Evolutionary conservation across 2,797 vertebrate species (phyloP).

Genomic region (Chelon labrosus): DNA sequence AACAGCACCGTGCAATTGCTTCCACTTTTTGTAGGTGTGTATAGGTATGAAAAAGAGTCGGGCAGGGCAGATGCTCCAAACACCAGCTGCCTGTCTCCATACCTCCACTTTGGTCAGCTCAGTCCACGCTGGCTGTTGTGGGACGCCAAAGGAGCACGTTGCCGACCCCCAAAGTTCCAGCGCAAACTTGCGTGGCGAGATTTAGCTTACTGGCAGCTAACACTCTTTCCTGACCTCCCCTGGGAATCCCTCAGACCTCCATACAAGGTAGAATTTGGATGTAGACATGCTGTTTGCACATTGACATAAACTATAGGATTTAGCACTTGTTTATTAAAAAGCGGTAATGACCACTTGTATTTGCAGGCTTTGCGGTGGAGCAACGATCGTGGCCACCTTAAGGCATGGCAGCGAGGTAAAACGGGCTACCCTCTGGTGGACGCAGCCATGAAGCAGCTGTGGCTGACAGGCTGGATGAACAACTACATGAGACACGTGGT

Average conservation of each 20-base stretch:
- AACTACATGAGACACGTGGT: slow-evolving; percentile 86
- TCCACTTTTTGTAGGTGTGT: slow-evolving; percentile 69
- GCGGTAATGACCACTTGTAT: not conserved
- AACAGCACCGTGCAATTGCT: not conserved
- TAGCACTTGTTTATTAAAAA: not conserved
- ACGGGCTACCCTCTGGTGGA: slow-evolving; percentile 84
- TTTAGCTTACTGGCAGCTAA: slow-evolving; percentile 84
- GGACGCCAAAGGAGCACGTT: slow-evolving; percentile 77
- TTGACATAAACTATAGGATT: not conserved
- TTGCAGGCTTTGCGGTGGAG: slow-evolving; percentile 79
- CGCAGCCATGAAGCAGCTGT: slow-evolving; percentile 85
- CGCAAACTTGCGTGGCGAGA: slow-evolving; percentile 85
- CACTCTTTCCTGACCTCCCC: slow-evolving; percentile 83
- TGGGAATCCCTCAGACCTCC: slow-evolving; percentile 83
- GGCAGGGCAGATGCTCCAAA: slow-evolving; percentile 80
- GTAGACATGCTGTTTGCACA: not conserved
- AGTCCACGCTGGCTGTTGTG: slow-evolving; percentile 81
- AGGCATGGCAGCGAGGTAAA: slow-evolving; percentile 80
- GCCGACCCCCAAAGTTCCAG: slow-evolving; percentile 81
- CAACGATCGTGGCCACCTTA: slow-evolving; percentile 68
- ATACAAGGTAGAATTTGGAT: slow-evolving; percentile 75
- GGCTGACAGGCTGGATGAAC: slow-evolving; percentile 85
- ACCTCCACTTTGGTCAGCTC: slow-evolving; percentile 85
- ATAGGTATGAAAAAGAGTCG: slow-evolving; percentile 82
- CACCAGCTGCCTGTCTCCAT: slow-evolving; percentile 84